Evolutionary conservation across 2,797 vertebrate genomes (phyloP).

Genomic region (Diglossa cyanea): DNA sequence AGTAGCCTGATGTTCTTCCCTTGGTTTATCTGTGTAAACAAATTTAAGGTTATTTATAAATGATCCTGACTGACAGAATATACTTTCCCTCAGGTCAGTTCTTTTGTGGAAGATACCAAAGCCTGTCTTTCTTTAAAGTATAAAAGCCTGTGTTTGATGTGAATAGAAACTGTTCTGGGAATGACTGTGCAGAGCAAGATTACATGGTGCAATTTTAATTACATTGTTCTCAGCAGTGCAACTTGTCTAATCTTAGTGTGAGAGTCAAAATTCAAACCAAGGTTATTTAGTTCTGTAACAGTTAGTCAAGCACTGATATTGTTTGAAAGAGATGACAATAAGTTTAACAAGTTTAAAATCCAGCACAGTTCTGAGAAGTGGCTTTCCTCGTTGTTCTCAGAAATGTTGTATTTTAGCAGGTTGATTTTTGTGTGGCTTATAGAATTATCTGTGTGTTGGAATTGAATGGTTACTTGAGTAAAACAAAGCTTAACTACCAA

Average conservation of each 20-base stretch:
- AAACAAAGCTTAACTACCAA: background rate
- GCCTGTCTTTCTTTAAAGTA: constrained; percentile 46
- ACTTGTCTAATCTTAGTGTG: constrained; percentile 44
- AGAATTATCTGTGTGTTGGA: background rate
- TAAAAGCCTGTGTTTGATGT: constrained; percentile 62
- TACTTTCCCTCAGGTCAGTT: constrained; percentile 54
- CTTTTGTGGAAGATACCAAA: constrained; percentile 60
- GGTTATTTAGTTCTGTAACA: constrained; percentile 39
- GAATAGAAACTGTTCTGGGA: constrained; percentile 37
- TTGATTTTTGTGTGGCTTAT: background rate
- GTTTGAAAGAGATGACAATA: background rate
- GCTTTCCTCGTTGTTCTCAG: background rate
- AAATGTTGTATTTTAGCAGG: background rate
- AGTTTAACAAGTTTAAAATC: background rate
- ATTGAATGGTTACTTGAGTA: background rate
- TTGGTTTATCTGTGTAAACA: constrained; percentile 52
- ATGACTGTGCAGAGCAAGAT: constrained; percentile 39
- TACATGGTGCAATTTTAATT: constrained; percentile 54
- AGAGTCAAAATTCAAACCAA: constrained; percentile 45
- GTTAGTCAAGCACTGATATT: background rate
- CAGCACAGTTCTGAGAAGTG: background rate
- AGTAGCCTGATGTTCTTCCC: background rate
- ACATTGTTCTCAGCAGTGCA: constrained; percentile 43
- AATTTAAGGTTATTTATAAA: constrained; percentile 59
- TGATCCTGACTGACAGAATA: constrained; percentile 61